These are phyloP conservation scores for Pseudoips prasinana DNA, from an alignment of 2,888 invertebrate species.

Conservation along the genomic window DNA sequence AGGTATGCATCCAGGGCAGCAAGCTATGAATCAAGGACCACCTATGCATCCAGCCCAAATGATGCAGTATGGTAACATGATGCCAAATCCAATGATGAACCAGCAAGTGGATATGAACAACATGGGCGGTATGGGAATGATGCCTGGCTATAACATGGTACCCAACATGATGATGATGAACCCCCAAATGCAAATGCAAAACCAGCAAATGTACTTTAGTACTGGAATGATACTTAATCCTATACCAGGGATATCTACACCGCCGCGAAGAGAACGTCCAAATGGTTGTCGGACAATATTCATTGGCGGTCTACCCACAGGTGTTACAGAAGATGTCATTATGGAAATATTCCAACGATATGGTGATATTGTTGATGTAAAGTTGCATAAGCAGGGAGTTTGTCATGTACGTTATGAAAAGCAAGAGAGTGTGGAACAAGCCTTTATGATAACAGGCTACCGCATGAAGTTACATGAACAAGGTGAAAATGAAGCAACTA, in stretches of 20 bases:
- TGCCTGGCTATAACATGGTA: constrained; percentile 34
- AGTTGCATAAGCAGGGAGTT: constrained; percentile 93
- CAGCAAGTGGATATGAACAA: constrained; percentile 40
- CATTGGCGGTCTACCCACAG: constrained; percentile 95
- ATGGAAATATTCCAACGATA: constrained; percentile 93
- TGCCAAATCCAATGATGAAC: constrained; percentile 32
- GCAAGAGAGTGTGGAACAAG: constrained; percentile 90
- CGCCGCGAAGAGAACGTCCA: constrained; percentile 91
- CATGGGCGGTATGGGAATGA: constrained; percentile 30
- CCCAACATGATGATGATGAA: constrained; percentile 73
- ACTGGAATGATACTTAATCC: constrained; percentile 92
- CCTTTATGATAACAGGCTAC: constrained; percentile 91
- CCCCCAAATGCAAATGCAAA: constrained; percentile 40
- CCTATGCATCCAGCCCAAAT: constrained; percentile 20
- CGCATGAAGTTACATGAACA: constrained; percentile 87
- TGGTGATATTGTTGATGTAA: constrained; percentile 71
- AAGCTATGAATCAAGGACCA: neutral
- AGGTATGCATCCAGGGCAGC: neutral
- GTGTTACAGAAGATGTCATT: constrained; percentile 89
- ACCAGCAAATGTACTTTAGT: constrained; percentile 78
- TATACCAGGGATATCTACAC: constrained; percentile 89
- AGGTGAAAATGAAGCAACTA: constrained; percentile 86
- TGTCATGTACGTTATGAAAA: constrained; percentile 94
- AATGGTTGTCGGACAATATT: constrained; percentile 95
- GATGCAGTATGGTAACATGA: constrained; percentile 40